Evolutionary conservation across 2,888 invertebrate species (phyloP), one percentile per base, ranked within the genome.

Genomic region (Pristionchus japonicus): DNA sequence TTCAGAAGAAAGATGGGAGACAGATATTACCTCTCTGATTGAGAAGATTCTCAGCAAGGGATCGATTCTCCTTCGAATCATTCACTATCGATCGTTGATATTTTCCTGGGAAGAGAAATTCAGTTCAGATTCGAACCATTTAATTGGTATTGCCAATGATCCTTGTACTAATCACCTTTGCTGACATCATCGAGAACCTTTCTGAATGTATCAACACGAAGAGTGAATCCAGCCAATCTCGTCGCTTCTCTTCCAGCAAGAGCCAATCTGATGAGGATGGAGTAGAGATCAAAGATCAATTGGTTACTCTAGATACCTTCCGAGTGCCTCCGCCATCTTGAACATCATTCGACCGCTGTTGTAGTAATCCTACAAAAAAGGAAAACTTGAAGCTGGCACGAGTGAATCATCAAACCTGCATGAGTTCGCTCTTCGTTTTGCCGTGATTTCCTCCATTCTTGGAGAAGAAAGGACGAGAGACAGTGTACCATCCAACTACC

Each of bases 321-420:
- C 99, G 93, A 99, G 97, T 4, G 99, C 98, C 95, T 98, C 98
- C 4, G 99, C 98, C 95, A 99, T 96, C 94, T 98, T 98, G 13
- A 98, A 96, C 94, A 98, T 95, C 98, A 98, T 98, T 64, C 99
- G 96, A 0, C 99, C 99, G 95, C 97, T 98, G 31, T 97, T 97
- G 95, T 99, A 99, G 95, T 99, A 99, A 92, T 97, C 96, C 84
- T n/a, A 64, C 37, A 23, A 47, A 40, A 61, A 61, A 27, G 17
- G 86, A 7, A 7, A 85, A 61, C 6, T n/a, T n/a, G n/a, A n/a
- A n/a, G n/a, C n/a, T n/a, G n/a, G n/a, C n/a, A n/a, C n/a, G n/a
- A n/a, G n/a, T n/a, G n/a, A 86, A 40, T 31, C 70, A 74, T 37
- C 77, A 93, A 95, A 96, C 97, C 95, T 97, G 96, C 94, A 98